These are phyloP conservation scores for Drosophila quadrilineata DNA, from an alignment of 1,140 invertebrate genomes.

Conservation along the genomic window DNA sequence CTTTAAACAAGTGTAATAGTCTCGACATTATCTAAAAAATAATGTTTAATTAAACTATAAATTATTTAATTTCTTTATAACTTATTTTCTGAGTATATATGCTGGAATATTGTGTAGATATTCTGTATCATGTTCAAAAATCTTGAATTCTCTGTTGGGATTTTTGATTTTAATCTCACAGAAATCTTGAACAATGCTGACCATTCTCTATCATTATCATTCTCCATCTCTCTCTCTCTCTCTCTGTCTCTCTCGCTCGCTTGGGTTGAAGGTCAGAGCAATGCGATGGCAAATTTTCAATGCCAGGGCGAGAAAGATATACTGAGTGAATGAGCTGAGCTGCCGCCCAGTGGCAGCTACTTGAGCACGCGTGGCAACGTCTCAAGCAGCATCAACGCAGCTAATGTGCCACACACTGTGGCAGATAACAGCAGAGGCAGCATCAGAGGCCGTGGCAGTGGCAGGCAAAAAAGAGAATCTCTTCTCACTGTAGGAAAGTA, in stretches of 20 bases:
- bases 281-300: conserved; percentile 22
- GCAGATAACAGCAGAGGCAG: background rate
- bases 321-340: too few species aligned
- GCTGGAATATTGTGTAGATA: too few species aligned
- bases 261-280: conserved; percentile 19
- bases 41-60: too few species aligned
- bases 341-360: conserved; percentile 36
- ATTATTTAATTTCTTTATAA: too few species aligned
- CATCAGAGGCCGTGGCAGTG: background rate
- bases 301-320: too few species aligned
- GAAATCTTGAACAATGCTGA: background rate
- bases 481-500: conserved; percentile 38
- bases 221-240: background rate
- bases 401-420: conserved; percentile 41
- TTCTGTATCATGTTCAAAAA: too few species aligned
- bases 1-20: too few species aligned
- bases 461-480: background rate
- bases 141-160: too few species aligned
- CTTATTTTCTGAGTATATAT: too few species aligned
- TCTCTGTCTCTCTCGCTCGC: background rate
- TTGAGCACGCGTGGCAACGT: conserved; percentile 69
- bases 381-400: conserved; percentile 53
- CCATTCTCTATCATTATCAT: background rate
- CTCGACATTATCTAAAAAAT: too few species aligned
- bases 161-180: background rate